Evolutionary conservation across 37 sponge, comb jelly and placozoan species (phyloP), one percentile per base, ranked within the genome.

Genomic region (Beroe forskalii): DNA sequence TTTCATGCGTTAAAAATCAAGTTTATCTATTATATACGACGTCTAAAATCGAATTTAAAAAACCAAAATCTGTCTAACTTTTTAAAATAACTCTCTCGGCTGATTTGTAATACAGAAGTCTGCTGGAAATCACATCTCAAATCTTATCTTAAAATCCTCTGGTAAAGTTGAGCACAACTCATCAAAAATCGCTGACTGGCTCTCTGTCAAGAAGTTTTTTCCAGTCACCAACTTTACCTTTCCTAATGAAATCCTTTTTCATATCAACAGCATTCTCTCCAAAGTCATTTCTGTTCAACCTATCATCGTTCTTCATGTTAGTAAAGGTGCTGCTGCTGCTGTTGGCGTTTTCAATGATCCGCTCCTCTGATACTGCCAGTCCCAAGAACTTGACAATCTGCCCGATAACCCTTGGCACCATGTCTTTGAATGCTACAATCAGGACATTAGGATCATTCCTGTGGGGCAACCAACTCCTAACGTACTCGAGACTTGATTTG

Each of bases 361-460:
- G 37, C 3, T 22, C 1, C 30, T 41, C 27, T 27, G 40, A 41
- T 41, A 43, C 55, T 0, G 55, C 25, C 19, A 41, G 37, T 31
- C 37, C 89, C 43, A 92, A 67, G 61, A 92, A 92, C 27, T 67
- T 89, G 33, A 89, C 92, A 89, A 92, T 44, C 14, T 27, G 25
- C 24, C 83, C 72, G 4, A 89, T 89, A 64, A 67, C 33, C 37
- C 90, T 61, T 9, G 69, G 75, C 62, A 69, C 89, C 62, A 92
- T 40, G 63, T 92, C 90, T 4, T 92, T 90, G 35, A 62, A 92
- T 41, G 67, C 89, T 60, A 92, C 37, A 23, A 89, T 35, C 36
- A 92, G 90, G n/a, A 92, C 92, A 72, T 90, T 90, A 25, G 62
- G 35, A 55, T 92, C 90, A 67, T 90, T 61, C 20, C 92, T 91